Conservation (phyloP, 2,888 invertebrate species). For the Hedychridium roseum region DNA sequence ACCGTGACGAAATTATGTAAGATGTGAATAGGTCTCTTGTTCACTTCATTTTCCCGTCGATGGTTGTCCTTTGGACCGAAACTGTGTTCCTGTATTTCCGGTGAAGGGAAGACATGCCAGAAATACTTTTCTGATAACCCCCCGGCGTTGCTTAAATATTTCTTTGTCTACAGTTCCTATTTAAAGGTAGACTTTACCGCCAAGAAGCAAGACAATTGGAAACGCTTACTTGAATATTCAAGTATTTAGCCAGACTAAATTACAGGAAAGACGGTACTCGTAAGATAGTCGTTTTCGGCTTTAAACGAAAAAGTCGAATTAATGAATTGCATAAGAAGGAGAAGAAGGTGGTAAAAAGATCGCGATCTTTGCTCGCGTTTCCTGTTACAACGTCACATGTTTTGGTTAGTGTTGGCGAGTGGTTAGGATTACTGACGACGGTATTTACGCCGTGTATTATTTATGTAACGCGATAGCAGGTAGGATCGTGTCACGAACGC, state of each 20-base stretch:
- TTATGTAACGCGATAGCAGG: slow-evolving; percentile 27
- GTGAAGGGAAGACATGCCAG: too few relatives aligned
- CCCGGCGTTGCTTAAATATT: too few relatives aligned
- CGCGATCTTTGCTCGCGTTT: slow-evolving; percentile 25
- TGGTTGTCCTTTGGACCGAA: too few relatives aligned
- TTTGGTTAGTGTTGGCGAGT: slow-evolving; percentile 29
- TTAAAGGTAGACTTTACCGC: slow-evolving; percentile 3
- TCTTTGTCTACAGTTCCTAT: too few relatives aligned
- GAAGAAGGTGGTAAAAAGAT: too few relatives aligned
- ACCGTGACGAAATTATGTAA: too few relatives aligned
- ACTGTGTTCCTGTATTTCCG: too few relatives aligned
- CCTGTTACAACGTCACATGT: slow-evolving; percentile 31
- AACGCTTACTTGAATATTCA: neutral
- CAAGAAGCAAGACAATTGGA: neutral
- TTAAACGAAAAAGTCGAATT: neutral
- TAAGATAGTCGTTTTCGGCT: too few relatives aligned
- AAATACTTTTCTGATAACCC: too few relatives aligned
- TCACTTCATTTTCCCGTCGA: too few relatives aligned
- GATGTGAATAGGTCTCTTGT: too few relatives aligned
- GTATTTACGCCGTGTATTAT: slow-evolving; percentile 23
- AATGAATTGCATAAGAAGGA: neutral
- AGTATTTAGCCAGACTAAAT: neutral
- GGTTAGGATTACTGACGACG: slow-evolving; percentile 30
- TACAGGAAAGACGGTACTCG: too few relatives aligned
- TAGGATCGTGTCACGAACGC: slow-evolving; percentile 15